These are phyloP conservation scores for Nymphalis c-album DNA, from an alignment of 2,888 invertebrate genomes.

Conservation along the genomic window DNA sequence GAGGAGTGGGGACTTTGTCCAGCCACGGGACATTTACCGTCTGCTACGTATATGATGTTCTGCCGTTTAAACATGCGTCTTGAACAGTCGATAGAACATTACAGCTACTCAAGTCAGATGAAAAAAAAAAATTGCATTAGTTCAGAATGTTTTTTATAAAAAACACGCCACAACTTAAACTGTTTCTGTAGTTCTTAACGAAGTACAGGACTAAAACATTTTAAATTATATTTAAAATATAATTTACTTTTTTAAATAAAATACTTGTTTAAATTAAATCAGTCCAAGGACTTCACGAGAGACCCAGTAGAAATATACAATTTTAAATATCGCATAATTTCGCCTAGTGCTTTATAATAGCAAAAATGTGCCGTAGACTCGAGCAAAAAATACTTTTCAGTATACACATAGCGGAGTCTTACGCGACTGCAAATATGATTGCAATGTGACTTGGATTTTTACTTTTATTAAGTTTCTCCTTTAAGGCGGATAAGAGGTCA, in stretches of 20 bases:
- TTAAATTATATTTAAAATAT: too few relatives aligned
- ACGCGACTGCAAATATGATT: constrained; percentile 3
- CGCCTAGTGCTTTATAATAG: constrained; percentile 2
- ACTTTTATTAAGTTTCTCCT: neutral
- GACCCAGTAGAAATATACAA: neutral
- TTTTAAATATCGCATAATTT: constrained; percentile 3
- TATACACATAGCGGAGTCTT: neutral
- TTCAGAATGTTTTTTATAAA: too few relatives aligned
- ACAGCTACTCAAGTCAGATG: too few relatives aligned
- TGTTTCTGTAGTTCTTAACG: too few relatives aligned
- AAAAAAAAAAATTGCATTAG: too few relatives aligned
- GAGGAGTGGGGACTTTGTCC: too few relatives aligned
- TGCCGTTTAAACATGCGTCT: too few relatives aligned
- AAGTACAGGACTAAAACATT: too few relatives aligned
- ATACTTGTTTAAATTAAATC: neutral
- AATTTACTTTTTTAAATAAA: neutral
- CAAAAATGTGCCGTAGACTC: neutral
- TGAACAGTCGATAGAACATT: too few relatives aligned
- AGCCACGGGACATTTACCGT: too few relatives aligned
- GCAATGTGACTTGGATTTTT: constrained; percentile 4
- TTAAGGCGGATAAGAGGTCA: neutral
- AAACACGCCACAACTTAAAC: too few relatives aligned
- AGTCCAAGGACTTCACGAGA: neutral
- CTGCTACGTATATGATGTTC: too few relatives aligned
- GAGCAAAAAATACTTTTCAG: neutral